Base-by-base conservation (phyloP, 1,140 invertebrate genomes). In the Bombus sylvicola region DNA sequence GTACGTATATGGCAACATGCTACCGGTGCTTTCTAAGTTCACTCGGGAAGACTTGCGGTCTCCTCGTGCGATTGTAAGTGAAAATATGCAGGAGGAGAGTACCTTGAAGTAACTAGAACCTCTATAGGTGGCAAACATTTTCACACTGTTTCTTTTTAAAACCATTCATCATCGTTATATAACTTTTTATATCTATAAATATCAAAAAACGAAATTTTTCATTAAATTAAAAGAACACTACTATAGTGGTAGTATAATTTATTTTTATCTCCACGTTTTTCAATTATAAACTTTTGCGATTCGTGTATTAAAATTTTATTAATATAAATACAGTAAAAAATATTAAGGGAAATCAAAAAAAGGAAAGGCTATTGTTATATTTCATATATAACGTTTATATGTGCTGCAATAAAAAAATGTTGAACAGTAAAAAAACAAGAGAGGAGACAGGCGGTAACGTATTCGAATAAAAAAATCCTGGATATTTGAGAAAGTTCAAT, bases 1-100 rank as follows among this genome's bases (percentile, higher is more conserved):
- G 81, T 22, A 86, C 68, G 85, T 74, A 87, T 72, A 81, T 82
- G 87, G 68, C 83, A 87, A 88, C 91, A 92, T 92, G 91, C 90
- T 90, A 91, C 82, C 88, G 82, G 84, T 85, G 83, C 85, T 91
- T 91, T 84, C 76, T 81, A 83, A 88, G 79, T 77, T 84, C 84
- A 68, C 75, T 86, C 87, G 34, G 88, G 73, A 89, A 62, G 68
- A 90, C 79, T 91, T 87, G 82, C 87, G 85, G 85, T 73, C 68
- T 62, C 75, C 62, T 53, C 39, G 57, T 83, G 62, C 62, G 59
- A 73, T 87, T 72, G 83, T 81, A 73, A 88, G 77, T 66, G 72
- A 81, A 76, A 89, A 66, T 31, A 80, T 53, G 78, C 57, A 85
- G 39, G 69, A 91, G 73, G 83, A 79, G 71, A 89, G 69, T 87